Evolutionary conservation across 2,797 vertebrate species (phyloP), one percentile per base, ranked within the genome.

Genomic region (Loris lydekkerianus): DNA sequence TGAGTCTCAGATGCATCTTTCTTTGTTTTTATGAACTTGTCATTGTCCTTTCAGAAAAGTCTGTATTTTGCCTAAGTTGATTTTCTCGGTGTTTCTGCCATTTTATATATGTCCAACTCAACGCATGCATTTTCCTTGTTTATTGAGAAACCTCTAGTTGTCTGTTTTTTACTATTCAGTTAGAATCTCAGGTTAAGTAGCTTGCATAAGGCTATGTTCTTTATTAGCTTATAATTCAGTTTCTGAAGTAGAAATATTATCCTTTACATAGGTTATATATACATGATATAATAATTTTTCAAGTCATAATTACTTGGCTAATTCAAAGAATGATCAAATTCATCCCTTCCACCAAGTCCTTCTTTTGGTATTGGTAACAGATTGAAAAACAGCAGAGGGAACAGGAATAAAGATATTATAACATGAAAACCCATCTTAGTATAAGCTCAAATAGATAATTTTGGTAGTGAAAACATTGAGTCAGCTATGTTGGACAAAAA

Each of bases 271-370:
- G n/a, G 3, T 84, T 75, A 92, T 31, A 69, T 5, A n/a, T n/a
- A 40, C 7, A 18, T n/a, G 20, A 70, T 46, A 84, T n/a, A 60
- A 89, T 82, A 3, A 77, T 86, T 96, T 81, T 81, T 17, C 89
- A 91, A 69, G 92, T 93, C 13, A 80, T 80, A 70, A 80, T 93
- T 72, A 86, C 53, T 84, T 94, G 61, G 61, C 2, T 75, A 92
- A 61, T 77, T 94, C 75, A 91, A 89, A 95, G 73, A 91, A 70
- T 29, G 61, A 34, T 29, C 25, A 69, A n/a, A 40, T 69, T 78
- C 7, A 53, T 11, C 13, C 21, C 60, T 72, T 82, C 43, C 13
- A 89, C 9, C 10, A 87, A 69, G 27, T 72, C 29, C 5, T 3
- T 80, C 34, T 84, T 58, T 92, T 37, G 65, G 9, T 37, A 89